Conservation (phyloP, 1,140 invertebrate genomes). For the Drosophila nebulosa region DNA sequence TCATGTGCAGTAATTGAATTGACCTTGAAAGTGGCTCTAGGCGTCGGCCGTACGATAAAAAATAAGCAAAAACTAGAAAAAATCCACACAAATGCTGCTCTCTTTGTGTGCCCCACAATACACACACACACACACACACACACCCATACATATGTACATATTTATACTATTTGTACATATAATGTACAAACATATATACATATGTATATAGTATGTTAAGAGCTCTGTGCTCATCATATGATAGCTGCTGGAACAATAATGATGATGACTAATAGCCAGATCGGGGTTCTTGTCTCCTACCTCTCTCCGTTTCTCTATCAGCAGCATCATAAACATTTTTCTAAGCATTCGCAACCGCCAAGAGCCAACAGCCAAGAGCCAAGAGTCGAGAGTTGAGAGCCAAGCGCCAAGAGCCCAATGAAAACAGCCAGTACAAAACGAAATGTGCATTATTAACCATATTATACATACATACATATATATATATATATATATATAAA, state of each 20-base stretch:
- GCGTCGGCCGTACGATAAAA: constrained; percentile 30
- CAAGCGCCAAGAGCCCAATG: constrained; percentile 26
- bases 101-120: background rate
- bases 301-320: background rate
- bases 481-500: background rate
- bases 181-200: constrained; percentile 6
- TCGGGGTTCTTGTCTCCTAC: too few relatives aligned
- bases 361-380: constrained; percentile 27
- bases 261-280: constrained; percentile 41
- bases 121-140: too few relatives aligned
- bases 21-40: constrained; percentile 50
- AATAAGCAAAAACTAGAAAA: constrained; percentile 36
- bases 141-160: constrained; percentile 16
- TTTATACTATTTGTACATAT: constrained; percentile 5
- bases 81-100: constrained; percentile 1
- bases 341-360: constrained; percentile 22
- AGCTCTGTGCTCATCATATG: background rate
- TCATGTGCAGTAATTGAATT: constrained; percentile 49
- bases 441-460: constrained; percentile 50
- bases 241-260: constrained; percentile 18
- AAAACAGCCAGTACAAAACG: constrained; percentile 58
- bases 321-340: constrained; percentile 20
- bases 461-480: background rate
- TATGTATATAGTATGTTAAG: constrained; percentile 7
- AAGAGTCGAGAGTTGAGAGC: constrained; percentile 26